These are phyloP conservation scores for Phyllotreta cruciferae DNA, from an alignment of 2,888 invertebrate genomes.

Conservation along the genomic window DNA sequence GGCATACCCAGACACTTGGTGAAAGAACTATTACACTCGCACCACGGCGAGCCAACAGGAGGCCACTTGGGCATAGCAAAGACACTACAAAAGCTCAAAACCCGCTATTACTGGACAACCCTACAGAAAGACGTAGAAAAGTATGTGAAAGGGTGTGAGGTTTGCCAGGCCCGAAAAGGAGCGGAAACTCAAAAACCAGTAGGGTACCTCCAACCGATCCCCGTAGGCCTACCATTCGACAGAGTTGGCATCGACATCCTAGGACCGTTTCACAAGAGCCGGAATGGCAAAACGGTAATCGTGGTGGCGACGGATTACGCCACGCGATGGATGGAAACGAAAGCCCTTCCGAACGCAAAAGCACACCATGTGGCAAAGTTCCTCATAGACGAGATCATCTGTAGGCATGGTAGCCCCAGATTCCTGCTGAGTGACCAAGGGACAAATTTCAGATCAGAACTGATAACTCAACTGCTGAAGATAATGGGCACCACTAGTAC, in stretches of 20 bases:
- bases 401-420: background rate
- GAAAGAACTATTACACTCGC: slow-evolving; percentile 37
- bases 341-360: background rate
- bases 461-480: too few species aligned
- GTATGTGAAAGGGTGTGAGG: slow-evolving; percentile 36
- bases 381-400: background rate
- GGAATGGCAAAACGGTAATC: slow-evolving; percentile 41
- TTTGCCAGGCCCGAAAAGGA: background rate
- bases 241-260: slow-evolving; percentile 40
- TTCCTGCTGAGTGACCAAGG: background rate
- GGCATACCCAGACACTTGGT: slow-evolving; percentile 37
- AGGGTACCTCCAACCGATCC: slow-evolving; percentile 24
- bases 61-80: slow-evolving; percentile 41
- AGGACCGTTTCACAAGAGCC: slow-evolving; percentile 41
- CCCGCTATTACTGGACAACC: slow-evolving; percentile 39
- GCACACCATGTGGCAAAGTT: slow-evolving; percentile 4
- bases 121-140: slow-evolving; percentile 33
- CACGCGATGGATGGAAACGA: slow-evolving; percentile 22
- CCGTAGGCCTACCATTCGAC: slow-evolving; percentile 33
- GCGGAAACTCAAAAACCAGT: too few species aligned
- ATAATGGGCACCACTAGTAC: too few species aligned
- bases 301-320: slow-evolving; percentile 47
- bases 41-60: slow-evolving; percentile 26
- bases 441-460: background rate
- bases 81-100: slow-evolving; percentile 38